These are phyloP conservation scores for Silurus lanzhouensis DNA, from an alignment of 2,797 vertebrate genomes.

Conservation along the genomic window DNA sequence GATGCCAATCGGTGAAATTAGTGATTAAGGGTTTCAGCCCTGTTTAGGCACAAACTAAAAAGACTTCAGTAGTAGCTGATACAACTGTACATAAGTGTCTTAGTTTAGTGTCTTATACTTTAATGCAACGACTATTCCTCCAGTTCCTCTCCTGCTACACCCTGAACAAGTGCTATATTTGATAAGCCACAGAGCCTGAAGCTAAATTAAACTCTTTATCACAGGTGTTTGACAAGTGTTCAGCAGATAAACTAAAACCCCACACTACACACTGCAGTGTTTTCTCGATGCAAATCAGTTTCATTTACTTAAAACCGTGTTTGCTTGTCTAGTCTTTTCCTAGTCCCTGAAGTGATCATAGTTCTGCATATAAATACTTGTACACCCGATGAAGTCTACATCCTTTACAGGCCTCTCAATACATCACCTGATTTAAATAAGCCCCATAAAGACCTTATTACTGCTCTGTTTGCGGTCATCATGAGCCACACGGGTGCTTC, in stretches of 20 bases:
- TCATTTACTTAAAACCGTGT: not conserved
- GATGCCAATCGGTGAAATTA: no score
- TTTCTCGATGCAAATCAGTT: not conserved
- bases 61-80: no score
- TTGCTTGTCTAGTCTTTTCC: not conserved
- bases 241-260: not conserved
- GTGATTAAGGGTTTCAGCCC: no score
- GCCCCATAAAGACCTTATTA: not conserved
- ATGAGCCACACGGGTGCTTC: not conserved
- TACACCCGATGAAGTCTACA: not conserved
- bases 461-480: not conserved
- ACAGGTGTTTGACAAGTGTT: not conserved
- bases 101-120: not conserved
- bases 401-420: not conserved
- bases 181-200: slow-evolving; percentile 8
- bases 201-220: not conserved
- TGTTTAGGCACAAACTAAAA: no score
- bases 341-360: not conserved
- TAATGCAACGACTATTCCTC: not conserved
- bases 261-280: not conserved
- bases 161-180: not conserved
- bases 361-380: no score
- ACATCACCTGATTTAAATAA: no score
- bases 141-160: not conserved
- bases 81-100: not conserved